Percentiles rank a stretch among this genome's conserved stretches.
These are phyloP conservation scores for Mesochorus sp. DNA, from an alignment of 2,888 invertebrate species.

Conservation along the genomic window DNA sequence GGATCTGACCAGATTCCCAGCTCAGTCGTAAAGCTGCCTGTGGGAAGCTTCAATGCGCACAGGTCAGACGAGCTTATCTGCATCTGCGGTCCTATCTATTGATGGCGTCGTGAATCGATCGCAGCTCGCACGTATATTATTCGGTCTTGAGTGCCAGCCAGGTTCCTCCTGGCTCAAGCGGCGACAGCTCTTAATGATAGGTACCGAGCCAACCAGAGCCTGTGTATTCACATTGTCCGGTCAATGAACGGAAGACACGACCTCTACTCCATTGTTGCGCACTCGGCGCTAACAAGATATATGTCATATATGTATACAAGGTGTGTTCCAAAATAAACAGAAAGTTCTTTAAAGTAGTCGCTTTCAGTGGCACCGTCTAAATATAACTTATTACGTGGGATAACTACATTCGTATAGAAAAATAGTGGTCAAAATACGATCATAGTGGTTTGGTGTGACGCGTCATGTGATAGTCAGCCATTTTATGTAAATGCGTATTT, in stretches of 20 bases:
- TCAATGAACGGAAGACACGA: conserved; percentile 18
- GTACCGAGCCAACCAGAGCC: not conserved
- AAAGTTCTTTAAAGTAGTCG: too few relatives aligned
- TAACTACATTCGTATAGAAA: too few relatives aligned
- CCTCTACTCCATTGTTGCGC: conserved; percentile 26
- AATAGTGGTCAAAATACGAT: too few relatives aligned
- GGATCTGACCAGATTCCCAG: conserved; percentile 30
- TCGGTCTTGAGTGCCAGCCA: conserved; percentile 29
- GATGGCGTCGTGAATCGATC: conserved; percentile 74
- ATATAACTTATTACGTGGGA: too few relatives aligned
- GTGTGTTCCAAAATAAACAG: too few relatives aligned
- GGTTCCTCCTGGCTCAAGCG: conserved; percentile 18
- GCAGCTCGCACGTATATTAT: conserved; percentile 63
- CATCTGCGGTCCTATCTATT: conserved; percentile 71
- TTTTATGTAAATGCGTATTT: too few relatives aligned
- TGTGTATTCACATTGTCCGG: conserved; percentile 25
- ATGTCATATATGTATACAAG: not conserved
- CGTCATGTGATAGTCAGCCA: too few relatives aligned
- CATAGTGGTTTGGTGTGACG: too few relatives aligned
- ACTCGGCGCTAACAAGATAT: conserved; percentile 17
- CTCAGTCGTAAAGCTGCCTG: conserved; percentile 40
- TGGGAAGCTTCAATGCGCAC: not conserved
- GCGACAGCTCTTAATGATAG: conserved; percentile 24
- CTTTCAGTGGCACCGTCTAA: too few relatives aligned
- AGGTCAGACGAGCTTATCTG: conserved; percentile 70